Percentiles rank a stretch among this genome's conserved stretches.
Evolutionary conservation across 2,797 vertebrate genomes (phyloP).

Genomic region (Sebastes miniatus): DNA sequence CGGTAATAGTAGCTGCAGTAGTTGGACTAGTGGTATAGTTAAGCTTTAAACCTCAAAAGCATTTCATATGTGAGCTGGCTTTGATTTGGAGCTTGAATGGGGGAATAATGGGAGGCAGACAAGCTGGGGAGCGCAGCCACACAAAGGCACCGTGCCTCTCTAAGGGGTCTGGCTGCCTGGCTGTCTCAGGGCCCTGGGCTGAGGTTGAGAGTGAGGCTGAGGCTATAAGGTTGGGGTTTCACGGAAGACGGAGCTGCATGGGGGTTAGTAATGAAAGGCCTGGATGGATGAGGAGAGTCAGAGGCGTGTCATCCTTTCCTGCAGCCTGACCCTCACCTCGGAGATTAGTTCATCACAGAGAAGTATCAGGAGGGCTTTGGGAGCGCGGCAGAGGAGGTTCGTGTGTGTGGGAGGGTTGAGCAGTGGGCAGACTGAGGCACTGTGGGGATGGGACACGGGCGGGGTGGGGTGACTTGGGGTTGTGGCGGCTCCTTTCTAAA

Average conservation of each 20-base stretch:
- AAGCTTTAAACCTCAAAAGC: constrained; percentile 78
- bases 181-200: constrained; percentile 67
- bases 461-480: constrained; percentile 61
- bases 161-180: constrained; percentile 73
- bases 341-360: constrained; percentile 64
- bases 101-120: constrained; percentile 81
- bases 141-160: constrained; percentile 73
- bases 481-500: constrained; percentile 65
- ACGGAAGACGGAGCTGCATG: constrained; percentile 58
- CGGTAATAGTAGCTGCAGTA: constrained; percentile 77
- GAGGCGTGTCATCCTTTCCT: constrained; percentile 74
- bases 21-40: constrained; percentile 68
- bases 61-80: constrained; percentile 80
- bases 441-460: constrained; percentile 27
- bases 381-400: constrained; percentile 13
- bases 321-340: constrained; percentile 72
- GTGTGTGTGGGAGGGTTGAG: constrained; percentile 24
- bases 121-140: constrained; percentile 69
- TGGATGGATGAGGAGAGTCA: constrained; percentile 78
- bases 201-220: constrained; percentile 59
- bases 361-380: constrained; percentile 33
- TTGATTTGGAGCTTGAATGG: constrained; percentile 76
- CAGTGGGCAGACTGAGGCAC: constrained; percentile 28
- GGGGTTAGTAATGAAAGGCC: constrained; percentile 77
- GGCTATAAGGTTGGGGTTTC: constrained; percentile 70